These are phyloP conservation scores for Pristiophorus japonicus DNA, from an alignment of 2,113 vertebrate genomes.

Conservation along the genomic window DNA sequence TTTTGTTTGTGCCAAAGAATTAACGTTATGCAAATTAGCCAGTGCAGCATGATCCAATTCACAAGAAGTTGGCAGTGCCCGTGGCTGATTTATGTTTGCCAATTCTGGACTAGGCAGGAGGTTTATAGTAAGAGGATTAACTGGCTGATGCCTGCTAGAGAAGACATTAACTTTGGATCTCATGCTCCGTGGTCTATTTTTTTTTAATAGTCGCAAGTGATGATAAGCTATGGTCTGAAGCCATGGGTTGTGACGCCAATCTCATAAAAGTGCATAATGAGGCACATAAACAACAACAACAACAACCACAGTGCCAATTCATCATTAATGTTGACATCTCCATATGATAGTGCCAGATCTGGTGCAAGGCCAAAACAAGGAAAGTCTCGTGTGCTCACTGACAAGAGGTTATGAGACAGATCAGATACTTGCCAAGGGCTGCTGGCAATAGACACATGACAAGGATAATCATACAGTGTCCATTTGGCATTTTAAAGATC, in stretches of 20 bases:
- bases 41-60: background rate
- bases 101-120: background rate
- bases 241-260: background rate
- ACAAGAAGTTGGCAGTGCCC: background rate
- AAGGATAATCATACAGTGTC: background rate
- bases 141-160: background rate
- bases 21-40: background rate
- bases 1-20: background rate
- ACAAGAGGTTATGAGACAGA: constrained; percentile 15
- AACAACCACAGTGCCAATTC: background rate
- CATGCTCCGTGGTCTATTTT: background rate
- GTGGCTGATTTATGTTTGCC: constrained; percentile 13
- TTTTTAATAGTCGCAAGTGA: background rate
- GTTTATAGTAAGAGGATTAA: background rate
- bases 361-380: background rate
- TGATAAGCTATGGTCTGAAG: background rate
- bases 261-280: background rate
- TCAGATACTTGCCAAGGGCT: background rate
- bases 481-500: constrained; percentile 3
- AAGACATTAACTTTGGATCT: background rate
- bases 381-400: constrained; percentile 8
- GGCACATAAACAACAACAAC: background rate
- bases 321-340: constrained; percentile 7
- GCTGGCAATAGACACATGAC: background rate
- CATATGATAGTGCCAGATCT: background rate